These are phyloP conservation scores for Anodontia alba DNA, from an alignment of 2,888 invertebrate species.

Conservation along the genomic window DNA sequence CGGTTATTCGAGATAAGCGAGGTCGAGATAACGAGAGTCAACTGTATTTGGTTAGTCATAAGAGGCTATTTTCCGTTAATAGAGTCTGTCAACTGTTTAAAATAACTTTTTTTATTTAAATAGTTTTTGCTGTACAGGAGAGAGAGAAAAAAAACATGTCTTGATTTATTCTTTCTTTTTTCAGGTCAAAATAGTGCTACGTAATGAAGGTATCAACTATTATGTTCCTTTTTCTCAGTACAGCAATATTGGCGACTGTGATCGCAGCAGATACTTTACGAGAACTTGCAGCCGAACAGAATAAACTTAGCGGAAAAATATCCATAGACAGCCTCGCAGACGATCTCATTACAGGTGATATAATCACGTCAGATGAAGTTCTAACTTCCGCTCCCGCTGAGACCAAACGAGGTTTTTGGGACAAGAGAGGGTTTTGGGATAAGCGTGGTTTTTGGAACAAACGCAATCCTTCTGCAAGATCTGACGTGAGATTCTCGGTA, in stretches of 20 bases:
- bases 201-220: not conserved
- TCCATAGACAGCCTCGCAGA: not conserved
- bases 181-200: not conserved
- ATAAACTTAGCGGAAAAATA: constrained; percentile 5
- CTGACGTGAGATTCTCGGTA: not conserved
- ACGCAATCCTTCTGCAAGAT: not conserved
- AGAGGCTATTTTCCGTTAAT: no score
- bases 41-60: no score
- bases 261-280: not conserved
- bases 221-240: not conserved
- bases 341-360: not conserved
- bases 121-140: no score
- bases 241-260: not conserved
- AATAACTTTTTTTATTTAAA: no score
- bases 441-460: constrained; percentile 6
- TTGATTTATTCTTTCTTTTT: not conserved
- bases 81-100: no score
- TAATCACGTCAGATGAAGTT: not conserved
- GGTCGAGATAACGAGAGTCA: no score
- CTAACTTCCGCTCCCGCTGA: constrained; percentile 8
- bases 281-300: constrained; percentile 14
- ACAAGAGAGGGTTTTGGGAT: constrained; percentile 19
- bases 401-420: constrained; percentile 14
- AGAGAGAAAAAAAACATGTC: no score
- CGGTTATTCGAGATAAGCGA: no score